Percentiles rank a stretch among this genome's conserved stretches.
phyloP scores from a whole-genome alignment of 2,797 vertebrate genomes.

The Leontocebus nigricollis region DNA sequence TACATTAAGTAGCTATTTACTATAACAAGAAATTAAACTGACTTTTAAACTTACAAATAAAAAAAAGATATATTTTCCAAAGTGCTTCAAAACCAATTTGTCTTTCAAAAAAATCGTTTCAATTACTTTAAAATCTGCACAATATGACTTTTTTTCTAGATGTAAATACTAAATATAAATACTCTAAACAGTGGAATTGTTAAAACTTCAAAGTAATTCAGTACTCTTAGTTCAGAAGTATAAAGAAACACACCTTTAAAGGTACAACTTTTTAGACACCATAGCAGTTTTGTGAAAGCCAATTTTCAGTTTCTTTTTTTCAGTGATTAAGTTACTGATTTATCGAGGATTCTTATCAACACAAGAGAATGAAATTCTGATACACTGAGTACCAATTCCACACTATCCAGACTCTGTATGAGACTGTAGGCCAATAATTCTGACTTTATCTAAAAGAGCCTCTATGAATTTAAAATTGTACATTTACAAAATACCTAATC shows the following conservation, averaged over 20 bases:
- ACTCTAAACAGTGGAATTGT: neutral
- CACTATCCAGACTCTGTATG: neutral
- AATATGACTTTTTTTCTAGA: neutral
- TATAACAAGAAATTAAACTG: slow-evolving; percentile 41
- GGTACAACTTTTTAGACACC: slow-evolving; percentile 5
- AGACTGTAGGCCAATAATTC: neutral
- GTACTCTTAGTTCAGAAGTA: neutral
- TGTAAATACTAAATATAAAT: slow-evolving; percentile 12
- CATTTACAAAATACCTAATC: neutral
- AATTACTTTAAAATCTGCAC: slow-evolving; percentile 19
- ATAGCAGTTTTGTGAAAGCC: slow-evolving; percentile 17
- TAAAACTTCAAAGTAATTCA: slow-evolving; percentile 42
- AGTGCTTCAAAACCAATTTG: slow-evolving; percentile 23
- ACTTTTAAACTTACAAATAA: slow-evolving; percentile 26
- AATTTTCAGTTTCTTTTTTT: neutral
- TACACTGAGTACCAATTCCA: neutral
- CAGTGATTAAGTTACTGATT: neutral
- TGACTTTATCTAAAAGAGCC: neutral
- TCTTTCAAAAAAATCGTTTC: slow-evolving; percentile 49
- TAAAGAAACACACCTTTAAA: neutral
- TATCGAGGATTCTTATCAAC: neutral
- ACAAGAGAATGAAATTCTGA: neutral
- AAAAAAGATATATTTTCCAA: slow-evolving; percentile 22
- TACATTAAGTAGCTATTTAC: neutral
- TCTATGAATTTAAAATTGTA: slow-evolving; percentile 37